Evolutionary conservation across 2,113 vertebrate genomes (phyloP).

Genomic region (Spea multiplicata): DNA sequence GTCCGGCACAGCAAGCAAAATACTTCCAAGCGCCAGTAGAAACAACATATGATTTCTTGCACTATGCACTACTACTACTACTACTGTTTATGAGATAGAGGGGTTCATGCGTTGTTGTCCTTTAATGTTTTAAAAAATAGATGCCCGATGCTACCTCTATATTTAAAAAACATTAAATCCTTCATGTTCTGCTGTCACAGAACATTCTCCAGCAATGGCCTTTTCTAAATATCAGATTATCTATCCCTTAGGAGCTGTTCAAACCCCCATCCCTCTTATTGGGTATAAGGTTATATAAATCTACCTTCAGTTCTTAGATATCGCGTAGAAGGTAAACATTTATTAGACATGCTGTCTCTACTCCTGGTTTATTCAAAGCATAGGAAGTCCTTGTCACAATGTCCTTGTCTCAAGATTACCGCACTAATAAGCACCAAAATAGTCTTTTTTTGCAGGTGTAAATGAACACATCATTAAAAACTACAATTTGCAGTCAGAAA

Average conservation of each 20-base stretch:
- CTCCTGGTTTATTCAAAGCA: conserved; percentile 14
- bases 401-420: neutral
- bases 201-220: too few relatives aligned
- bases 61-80: too few relatives aligned
- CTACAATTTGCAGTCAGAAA: conserved; percentile 22
- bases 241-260: neutral
- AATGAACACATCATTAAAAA: conserved; percentile 48
- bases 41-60: too few relatives aligned
- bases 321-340: neutral
- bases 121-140: too few relatives aligned
- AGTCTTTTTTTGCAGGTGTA: conserved; percentile 38
- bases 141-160: too few relatives aligned
- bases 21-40: too few relatives aligned
- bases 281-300: conserved; percentile 25
- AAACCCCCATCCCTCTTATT: conserved; percentile 20
- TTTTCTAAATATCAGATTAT: too few relatives aligned
- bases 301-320: conserved; percentile 30
- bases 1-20: too few relatives aligned
- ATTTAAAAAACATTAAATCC: too few relatives aligned
- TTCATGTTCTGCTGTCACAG: too few relatives aligned
- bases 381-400: conserved; percentile 7
- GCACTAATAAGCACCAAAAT: conserved; percentile 36
- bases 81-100: too few relatives aligned
- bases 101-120: too few relatives aligned
- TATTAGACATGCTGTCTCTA: conserved; percentile 6